phyloP scores from a whole-genome alignment of 30 jellyfish, hydroid and myxozoan genomes.

The Aurelia aurita region DNA sequence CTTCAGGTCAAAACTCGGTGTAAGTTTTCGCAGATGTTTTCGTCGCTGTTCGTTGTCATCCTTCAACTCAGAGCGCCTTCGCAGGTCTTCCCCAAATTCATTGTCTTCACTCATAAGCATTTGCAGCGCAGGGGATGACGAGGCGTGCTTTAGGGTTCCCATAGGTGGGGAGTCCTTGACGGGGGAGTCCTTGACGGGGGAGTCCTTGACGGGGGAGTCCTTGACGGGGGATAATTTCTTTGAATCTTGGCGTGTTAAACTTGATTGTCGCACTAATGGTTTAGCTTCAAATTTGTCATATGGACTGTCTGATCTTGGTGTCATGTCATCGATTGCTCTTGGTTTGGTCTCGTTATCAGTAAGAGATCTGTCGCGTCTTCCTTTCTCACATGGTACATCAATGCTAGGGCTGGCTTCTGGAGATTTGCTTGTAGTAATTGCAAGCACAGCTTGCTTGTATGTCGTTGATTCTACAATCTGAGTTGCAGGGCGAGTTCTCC shows the following conservation, averaged over 20 bases:
- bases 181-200: too few species aligned
- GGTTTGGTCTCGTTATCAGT: not conserved
- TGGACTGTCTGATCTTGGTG: slow-evolving; percentile 45
- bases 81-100: slow-evolving; percentile 75
- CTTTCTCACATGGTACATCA: too few species aligned
- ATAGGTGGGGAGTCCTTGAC: slow-evolving; percentile 36
- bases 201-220: too few species aligned
- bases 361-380: slow-evolving; percentile 1
- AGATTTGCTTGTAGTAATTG: too few species aligned
- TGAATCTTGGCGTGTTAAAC: slow-evolving; percentile 69
- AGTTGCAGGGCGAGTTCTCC: slow-evolving; percentile 56
- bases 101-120: slow-evolving; percentile 76
- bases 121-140: slow-evolving; percentile 90
- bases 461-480: slow-evolving; percentile 60
- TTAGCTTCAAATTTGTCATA: slow-evolving; percentile 77
- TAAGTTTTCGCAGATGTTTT: slow-evolving; percentile 38
- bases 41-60: slow-evolving; percentile 32
- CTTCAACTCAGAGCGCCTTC: slow-evolving; percentile 51
- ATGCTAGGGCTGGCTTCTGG: too few species aligned
- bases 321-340: not conserved
- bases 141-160: slow-evolving; percentile 67
- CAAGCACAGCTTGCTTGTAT: slow-evolving; percentile 28
- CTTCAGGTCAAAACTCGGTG: slow-evolving; percentile 41
- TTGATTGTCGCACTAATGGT: slow-evolving; percentile 75
- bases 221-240: slow-evolving; percentile 40